These are phyloP conservation scores for Euphonia xanthogaster DNA, from an alignment of 2,797 vertebrate genomes.

Conservation along the genomic window DNA sequence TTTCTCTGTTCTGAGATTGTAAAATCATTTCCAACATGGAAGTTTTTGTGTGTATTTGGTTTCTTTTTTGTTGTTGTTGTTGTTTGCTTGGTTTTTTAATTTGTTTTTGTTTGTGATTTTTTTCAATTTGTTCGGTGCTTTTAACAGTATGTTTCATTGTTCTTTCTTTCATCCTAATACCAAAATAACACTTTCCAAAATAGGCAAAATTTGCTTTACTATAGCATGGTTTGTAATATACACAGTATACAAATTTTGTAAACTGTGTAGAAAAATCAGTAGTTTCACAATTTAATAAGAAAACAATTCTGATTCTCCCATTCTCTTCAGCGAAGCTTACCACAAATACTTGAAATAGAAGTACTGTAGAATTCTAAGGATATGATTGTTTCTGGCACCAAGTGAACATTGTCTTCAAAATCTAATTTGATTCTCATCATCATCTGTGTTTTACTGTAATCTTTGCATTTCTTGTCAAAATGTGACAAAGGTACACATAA, in stretches of 20 bases:
- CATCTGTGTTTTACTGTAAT: not conserved
- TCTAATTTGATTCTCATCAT: not conserved
- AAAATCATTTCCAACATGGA: not conserved
- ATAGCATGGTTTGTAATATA: not conserved
- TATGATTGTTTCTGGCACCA: not conserved
- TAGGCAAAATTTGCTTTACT: not conserved
- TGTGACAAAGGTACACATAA: not conserved
- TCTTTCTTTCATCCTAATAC: not conserved
- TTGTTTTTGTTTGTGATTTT: not conserved
- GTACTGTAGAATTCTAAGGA: not conserved
- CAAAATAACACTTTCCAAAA: not conserved
- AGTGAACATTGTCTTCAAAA: not conserved
- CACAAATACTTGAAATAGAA: not conserved
- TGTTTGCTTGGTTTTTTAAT: not conserved
- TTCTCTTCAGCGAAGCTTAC: not conserved
- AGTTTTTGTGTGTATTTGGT: not conserved
- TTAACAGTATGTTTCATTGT: not conserved
- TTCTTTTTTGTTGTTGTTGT: not conserved
- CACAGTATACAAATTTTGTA: not conserved
- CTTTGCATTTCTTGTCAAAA: slow-evolving; percentile 3
- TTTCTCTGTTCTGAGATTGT: not conserved
- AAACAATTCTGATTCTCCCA: not conserved
- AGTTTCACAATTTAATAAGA: not conserved
- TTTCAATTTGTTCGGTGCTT: not conserved
- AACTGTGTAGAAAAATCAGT: not conserved